phyloP scores from a whole-genome alignment of 2,888 invertebrate genomes.

The Abscondita cerata region DNA sequence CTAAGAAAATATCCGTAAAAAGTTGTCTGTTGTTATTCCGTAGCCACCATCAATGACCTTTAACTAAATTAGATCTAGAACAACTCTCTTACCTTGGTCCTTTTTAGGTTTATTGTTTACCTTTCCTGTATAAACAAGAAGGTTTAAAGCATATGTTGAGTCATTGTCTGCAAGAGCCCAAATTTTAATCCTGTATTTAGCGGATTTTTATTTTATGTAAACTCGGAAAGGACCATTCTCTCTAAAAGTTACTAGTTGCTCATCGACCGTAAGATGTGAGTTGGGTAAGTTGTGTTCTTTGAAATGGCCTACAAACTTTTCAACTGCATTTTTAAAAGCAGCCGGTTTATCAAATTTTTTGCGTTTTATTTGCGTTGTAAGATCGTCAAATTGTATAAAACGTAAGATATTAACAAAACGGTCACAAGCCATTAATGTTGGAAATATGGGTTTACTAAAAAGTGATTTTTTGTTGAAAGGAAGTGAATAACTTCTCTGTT shows the following conservation, averaged over 20 bases:
- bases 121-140: neutral
- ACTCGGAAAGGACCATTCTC: neutral
- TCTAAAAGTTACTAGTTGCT: constrained; percentile 3
- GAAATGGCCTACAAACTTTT: neutral
- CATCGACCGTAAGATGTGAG: constrained; percentile 1
- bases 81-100: neutral
- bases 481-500: too few species aligned
- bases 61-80: neutral
- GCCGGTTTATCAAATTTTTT: too few species aligned
- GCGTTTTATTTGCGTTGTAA: too few species aligned
- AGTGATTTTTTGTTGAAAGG: too few species aligned
- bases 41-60: too few species aligned
- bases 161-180: constrained; percentile 11
- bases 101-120: neutral
- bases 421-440: too few species aligned
- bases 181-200: constrained; percentile 12
- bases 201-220: constrained; percentile 10
- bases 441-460: too few species aligned
- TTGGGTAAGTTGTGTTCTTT: neutral
- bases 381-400: too few species aligned
- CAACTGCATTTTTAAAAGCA: too few species aligned
- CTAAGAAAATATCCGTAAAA: too few species aligned
- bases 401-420: too few species aligned
- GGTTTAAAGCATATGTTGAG: neutral
- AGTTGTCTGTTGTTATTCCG: too few species aligned